A percentile compares a stretch with the other conserved stretches of the same genome.
phyloP scores from a whole-genome alignment of 2,888 invertebrate genomes.

The Hypolimnas misippus region DNA sequence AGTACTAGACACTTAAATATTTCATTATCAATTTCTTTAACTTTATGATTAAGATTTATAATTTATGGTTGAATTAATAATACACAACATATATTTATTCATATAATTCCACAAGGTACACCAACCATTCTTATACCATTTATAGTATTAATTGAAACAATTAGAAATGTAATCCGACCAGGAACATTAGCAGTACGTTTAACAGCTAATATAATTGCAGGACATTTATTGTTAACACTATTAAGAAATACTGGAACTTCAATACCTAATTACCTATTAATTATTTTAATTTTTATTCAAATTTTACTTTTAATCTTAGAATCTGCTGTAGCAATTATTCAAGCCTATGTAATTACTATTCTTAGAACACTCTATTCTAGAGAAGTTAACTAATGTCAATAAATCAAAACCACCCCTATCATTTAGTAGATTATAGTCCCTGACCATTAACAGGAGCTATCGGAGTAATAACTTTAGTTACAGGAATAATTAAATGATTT shows the following conservation, averaged over 20 bases:
- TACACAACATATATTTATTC: slow-evolving; percentile 86
- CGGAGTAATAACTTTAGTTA: slow-evolving; percentile 80
- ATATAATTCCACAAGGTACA: slow-evolving; percentile 86
- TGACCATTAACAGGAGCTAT: slow-evolving; percentile 83
- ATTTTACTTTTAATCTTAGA: slow-evolving; percentile 82
- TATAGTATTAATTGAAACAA: slow-evolving; percentile 90
- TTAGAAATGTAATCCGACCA: slow-evolving; percentile 89
- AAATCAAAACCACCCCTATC: slow-evolving; percentile 85
- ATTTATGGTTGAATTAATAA: slow-evolving; percentile 86
- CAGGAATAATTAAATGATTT: slow-evolving; percentile 86
- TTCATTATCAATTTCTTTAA: slow-evolving; percentile 84
- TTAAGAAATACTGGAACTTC: slow-evolving; percentile 70
- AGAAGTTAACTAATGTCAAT: slow-evolving; percentile 86
- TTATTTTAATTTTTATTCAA: slow-evolving; percentile 72
- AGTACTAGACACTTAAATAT: slow-evolving; percentile 86
- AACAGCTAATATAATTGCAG: slow-evolving; percentile 91
- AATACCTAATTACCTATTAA: slow-evolving; percentile 54
- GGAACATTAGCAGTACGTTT: slow-evolving; percentile 88
- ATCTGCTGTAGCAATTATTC: slow-evolving; percentile 85
- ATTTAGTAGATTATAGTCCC: slow-evolving; percentile 86
- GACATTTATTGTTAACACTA: slow-evolving; percentile 87
- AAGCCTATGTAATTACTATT: slow-evolving; percentile 87
- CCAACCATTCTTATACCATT: slow-evolving; percentile 87
- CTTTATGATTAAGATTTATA: slow-evolving; percentile 87
- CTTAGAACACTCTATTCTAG: slow-evolving; percentile 87